Base-by-base conservation (phyloP, 2,113 vertebrate species). In the Gnathonemus echidnorhynchus region DNA sequence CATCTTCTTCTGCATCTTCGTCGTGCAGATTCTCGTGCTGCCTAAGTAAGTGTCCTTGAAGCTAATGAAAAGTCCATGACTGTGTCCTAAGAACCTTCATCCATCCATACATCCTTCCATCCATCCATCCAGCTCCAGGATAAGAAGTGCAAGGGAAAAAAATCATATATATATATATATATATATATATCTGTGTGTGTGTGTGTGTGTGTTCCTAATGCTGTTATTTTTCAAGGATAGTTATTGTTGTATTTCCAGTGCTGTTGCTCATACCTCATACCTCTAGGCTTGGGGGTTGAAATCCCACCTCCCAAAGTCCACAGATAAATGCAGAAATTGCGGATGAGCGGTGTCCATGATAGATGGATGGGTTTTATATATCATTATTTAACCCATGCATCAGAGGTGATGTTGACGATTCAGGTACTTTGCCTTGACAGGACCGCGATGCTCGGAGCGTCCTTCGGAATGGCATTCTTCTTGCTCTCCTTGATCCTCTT, bases 1-100 rank as follows among this genome's bases (percentile, higher is more conserved):
- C 92, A 99, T 99, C 92, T 98, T 99, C 93, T 97, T 97, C 97
- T 98, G 98, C 95, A 98, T 99, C 95, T 99, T 99, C 88, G 93
- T 99, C 10, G 98, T 99, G 89, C 98, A 99, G 95, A 96, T 98
- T 92, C 96, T 99, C 8, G 98, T 99, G 31, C 90, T 99, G 92
- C 98, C 98, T 88, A 99, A 99, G 98, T 99, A 96, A 94, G 98
- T 97, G 46, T 87, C 48, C 86, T 53, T 80, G 2, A 39, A 77
- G 35, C 10, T 80, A 42, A 80, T 80, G 74, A 80, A 31, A 39
- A 39, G 4, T 17, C 15, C 13, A 77, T 35, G 3, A 77, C 66
- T 35, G 31, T 17, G 13, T 74, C 35, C 66, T 35, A 35, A 74
- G 13, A 74, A 21, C 52, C 19, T 31, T 53, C 27, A 27, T 66